Base-by-base conservation (phyloP, 2,113 vertebrate species). In the Antechinus flavipes region DNA sequence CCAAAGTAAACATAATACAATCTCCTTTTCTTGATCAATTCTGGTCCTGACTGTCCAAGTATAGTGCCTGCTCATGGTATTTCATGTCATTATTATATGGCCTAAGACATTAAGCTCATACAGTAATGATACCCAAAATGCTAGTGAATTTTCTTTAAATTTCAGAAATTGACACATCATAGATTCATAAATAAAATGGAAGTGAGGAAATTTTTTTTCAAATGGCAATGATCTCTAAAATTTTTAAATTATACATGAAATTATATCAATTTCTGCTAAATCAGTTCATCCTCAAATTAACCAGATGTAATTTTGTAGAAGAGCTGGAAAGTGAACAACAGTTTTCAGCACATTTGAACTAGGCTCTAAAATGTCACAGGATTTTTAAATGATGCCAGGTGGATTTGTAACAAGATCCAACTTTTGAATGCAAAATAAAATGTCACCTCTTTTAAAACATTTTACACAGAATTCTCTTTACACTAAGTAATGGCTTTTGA, bases 201-300 rank as follows among this genome's bases (percentile, higher is more conserved):
- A 96, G 8, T 55, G 58, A 96, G 6, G 54, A 56, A 47, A 96
- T 94, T 52, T 56, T 92, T 68, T 96, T 56, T 49, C 0, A 93
- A 47, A 96, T 46, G 93, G 22, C 6, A 93, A 56, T 2, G 93
- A 94, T 49, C 95, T 95, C 53, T 95, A 96, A 92, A 93, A 47
- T 93, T 58, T 52, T 46, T 54, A 92, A 52, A 61, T 61, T 61
- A 27, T 35, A 68, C 30, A 35, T 68, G 61, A 68, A 68, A 68
- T 35, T 35, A 93, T 91, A 56, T 91, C 42, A 55, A n/a, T 61
- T 96, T 94, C 93, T 89, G 94, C 54, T 90, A 90, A 93, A 91
- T 89, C 0, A 89, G 10, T 92, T 52, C 61, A 91, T 54, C 93
- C 96, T 61, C n/a, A 96, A 94, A 97, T 90, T 94, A 91, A 94